Conservation (phyloP, 2,113 vertebrate genomes). For the Pipra filicauda region DNA sequence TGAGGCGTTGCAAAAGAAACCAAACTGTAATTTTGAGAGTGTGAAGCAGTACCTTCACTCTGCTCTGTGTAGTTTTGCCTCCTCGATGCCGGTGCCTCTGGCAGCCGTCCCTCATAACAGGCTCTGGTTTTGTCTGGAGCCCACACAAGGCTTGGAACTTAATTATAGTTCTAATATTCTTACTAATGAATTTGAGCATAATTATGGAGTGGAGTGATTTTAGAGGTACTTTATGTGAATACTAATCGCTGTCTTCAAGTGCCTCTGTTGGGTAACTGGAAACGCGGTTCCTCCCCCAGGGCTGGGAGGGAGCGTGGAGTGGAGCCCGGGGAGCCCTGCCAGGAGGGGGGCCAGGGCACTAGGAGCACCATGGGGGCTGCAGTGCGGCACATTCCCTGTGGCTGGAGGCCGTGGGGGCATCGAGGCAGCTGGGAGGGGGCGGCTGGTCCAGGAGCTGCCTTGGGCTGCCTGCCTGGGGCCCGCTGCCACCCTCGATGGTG, state of each 20-base stretch:
- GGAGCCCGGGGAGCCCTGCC: neutral
- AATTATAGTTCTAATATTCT: constrained; percentile 54
- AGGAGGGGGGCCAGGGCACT: accelerated
- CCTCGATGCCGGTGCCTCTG: neutral
- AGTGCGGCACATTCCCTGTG: neutral
- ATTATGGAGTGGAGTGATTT: constrained; percentile 47
- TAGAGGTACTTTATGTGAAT: constrained; percentile 18
- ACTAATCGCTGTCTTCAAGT: constrained; percentile 6
- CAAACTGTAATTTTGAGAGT: neutral
- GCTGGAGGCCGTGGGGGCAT: neutral
- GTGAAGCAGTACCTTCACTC: neutral
- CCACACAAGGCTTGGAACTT: neutral
- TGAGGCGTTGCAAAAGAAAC: neutral
- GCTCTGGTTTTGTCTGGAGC: neutral
- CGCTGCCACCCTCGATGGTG: accelerated
- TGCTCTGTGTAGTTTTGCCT: neutral
- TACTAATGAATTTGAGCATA: constrained; percentile 52
- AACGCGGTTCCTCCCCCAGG: neutral
- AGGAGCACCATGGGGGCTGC: neutral
- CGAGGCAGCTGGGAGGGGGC: accelerated
- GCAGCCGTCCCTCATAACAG: neutral
- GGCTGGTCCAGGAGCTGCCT: accelerated
- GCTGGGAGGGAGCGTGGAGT: neutral
- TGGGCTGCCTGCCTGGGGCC: neutral
- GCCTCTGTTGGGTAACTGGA: neutral